Base-by-base conservation (phyloP, 2,888 invertebrate species). In the Trypoxylon attenuatum region DNA sequence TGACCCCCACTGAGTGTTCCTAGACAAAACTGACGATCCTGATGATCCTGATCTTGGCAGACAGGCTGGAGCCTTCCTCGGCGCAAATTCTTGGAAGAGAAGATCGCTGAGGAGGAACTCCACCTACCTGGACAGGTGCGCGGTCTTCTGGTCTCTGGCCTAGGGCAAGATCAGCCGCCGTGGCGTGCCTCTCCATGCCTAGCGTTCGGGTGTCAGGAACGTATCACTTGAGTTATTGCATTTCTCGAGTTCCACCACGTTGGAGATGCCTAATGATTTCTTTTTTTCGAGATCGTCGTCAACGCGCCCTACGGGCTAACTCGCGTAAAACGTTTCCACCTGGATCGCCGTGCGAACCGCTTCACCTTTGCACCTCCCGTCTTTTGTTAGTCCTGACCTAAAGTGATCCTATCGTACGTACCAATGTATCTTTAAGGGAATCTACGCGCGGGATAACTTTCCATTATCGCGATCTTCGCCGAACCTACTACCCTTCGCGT, bases 91-190 rank as follows among this genome's bases (percentile, higher is more conserved):
- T 69, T 77, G 80, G 85, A 86, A 86, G 75, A 74, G 77, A n/a
- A n/a, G n/a, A n/a, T n/a, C n/a, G n/a, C 65, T 54, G 75, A 60
- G 53, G 54, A 72, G 69, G 69, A 69, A 71, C 75, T 78, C 79
- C 76, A 71, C 81, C 80, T 85, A 85, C 83, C 84, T 85, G 84
- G 82, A 86, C 86, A 86, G 86, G 86, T 85, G 85, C 84, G 73
- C 77, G 69, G 73, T 75, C 74, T 76, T 71, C 80, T 76, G 69
- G 73, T 75, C 74, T 76, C 72, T 80, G 77, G 78, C 80, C 80
- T 76, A 71, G 54, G 79, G 78, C 78, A 61, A 61, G 59, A 67
- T 59, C 49, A 29, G 42, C 39, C 62, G 53, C 58, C 68, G 71
- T 54, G 46, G 65, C 69, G n/a, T n/a, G n/a, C n/a, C n/a, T n/a